A percentile compares a stretch with the other conserved stretches of the same genome.
Conservation (phyloP, 2,888 invertebrate genomes). For the Cantharis rustica region DNA sequence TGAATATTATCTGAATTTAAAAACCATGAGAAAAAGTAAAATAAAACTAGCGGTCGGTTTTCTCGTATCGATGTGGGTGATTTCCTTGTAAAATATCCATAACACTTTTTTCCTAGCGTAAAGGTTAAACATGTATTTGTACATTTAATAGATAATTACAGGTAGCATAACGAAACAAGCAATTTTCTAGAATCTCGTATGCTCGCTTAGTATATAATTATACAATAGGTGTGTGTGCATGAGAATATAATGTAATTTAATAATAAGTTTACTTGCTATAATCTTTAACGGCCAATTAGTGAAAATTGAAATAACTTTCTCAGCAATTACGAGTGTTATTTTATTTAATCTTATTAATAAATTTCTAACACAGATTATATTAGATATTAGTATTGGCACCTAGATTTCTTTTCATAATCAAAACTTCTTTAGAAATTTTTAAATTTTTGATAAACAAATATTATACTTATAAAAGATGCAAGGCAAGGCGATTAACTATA, state of each 20-base stretch:
- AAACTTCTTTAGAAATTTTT: too few relatives aligned
- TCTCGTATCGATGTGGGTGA: background rate
- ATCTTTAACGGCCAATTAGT: conserved; percentile 7
- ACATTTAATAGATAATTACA: conserved; percentile 40
- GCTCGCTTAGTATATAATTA: conserved; percentile 15
- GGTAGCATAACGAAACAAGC: conserved; percentile 33
- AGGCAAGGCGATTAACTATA: too few relatives aligned
- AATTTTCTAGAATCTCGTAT: conserved; percentile 21
- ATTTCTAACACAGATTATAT: background rate
- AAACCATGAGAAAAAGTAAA: background rate
- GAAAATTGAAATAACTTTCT: conserved; percentile 4
- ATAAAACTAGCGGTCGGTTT: background rate
- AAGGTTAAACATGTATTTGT: conserved; percentile 34
- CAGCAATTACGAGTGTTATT: background rate
- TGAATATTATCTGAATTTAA: background rate
- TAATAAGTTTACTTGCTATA: conserved; percentile 7
- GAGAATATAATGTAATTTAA: conserved; percentile 13
- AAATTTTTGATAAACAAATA: too few relatives aligned
- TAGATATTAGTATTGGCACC: background rate
- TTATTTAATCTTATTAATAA: background rate
- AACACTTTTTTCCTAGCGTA: background rate
- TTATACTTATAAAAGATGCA: too few relatives aligned
- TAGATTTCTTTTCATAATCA: too few relatives aligned
- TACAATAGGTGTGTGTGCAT: conserved; percentile 18
- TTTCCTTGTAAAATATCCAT: background rate